Evolutionary conservation across 2,797 vertebrate genomes (phyloP), one percentile per base, ranked within the genome.

Genomic region (Rhodeus uyekii): DNA sequence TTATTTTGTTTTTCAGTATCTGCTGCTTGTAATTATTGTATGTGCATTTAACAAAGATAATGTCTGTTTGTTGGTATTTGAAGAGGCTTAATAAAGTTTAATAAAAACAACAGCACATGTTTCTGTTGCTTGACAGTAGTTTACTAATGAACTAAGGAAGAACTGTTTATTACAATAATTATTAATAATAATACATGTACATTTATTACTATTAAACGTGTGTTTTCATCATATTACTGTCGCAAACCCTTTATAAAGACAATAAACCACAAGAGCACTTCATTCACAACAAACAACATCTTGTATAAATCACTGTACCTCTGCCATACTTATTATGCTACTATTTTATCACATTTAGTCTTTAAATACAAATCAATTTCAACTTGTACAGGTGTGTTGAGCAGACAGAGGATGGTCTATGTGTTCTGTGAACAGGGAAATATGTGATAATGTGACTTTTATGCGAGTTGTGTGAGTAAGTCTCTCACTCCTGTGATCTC

Each of bases 401-500:
- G 19, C 48, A 36, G n/a, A 82, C 22, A 34, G 50, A 60, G 73
- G 29, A 13, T 22, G 24, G n/a, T 36, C 5, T 42, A 2, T 36
- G 78, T 36, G 2, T 27, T 24, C 14, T 34, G 58, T 13, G n/a
- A 22, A 34, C 14, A 8, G 2, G 32, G 55, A 38, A 34, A 24
- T 68, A 24, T 24, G 19, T 3, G 58, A 50, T 50, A 81, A 50
- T 55, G 63, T 68, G 73, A 82, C 73, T 69, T 60, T 68, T 60
- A 61, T 29, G 24, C 50, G 78, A 76, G 64, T 84, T 76, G 48
- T 53, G 34, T 44, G 60, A 55, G 58, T 46, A 32, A 79, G 8
- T 79, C 76, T 5, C 53, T 78, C 82, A 12, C 53, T 38, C 44
- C 19, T 44, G 32, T 61, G 55, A 65, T 78, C 67, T 77, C 61